phyloP scores from a whole-genome alignment of 2,888 invertebrate species.

The Drosophila pegasa region DNA sequence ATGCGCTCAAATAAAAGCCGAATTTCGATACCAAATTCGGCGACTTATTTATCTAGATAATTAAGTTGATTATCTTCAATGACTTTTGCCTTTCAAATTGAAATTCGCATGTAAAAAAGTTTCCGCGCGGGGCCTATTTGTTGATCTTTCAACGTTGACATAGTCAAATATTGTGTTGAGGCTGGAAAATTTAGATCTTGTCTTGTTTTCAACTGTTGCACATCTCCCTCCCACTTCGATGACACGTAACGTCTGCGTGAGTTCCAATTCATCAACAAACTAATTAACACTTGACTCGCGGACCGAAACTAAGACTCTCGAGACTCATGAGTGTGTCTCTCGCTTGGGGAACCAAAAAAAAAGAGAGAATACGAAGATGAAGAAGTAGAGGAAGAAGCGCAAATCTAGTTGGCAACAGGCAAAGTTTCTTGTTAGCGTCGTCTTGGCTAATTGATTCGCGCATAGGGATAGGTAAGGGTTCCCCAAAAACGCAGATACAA shows the following conservation, averaged over 20 bases:
- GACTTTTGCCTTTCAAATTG: conserved; percentile 47
- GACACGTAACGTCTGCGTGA: conserved; percentile 35
- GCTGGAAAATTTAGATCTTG: conserved; percentile 18
- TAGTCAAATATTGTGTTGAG: conserved; percentile 27
- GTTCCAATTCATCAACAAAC: conserved; percentile 49
- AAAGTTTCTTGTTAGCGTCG: conserved; percentile 9
- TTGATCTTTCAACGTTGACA: conserved; percentile 10
- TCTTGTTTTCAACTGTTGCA: conserved; percentile 6
- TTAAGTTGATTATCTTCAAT: conserved; percentile 61
- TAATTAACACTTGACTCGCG: conserved; percentile 63
- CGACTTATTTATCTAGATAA: conserved; percentile 66
- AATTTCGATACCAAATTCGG: conserved; percentile 17
- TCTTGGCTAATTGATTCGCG: conserved; percentile 22
- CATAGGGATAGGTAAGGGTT: conserved; percentile 55
- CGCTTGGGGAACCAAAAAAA: too few relatives aligned
- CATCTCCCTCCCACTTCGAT: background rate
- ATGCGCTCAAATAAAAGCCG: conserved; percentile 41
- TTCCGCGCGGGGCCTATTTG: conserved; percentile 47
- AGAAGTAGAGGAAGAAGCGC: too few relatives aligned
- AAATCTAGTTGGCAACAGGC: conserved; percentile 1
- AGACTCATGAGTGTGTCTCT: background rate
- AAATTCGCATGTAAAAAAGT: conserved; percentile 61
- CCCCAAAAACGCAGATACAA: background rate
- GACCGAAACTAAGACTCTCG: background rate
- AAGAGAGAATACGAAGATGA: too few relatives aligned